Base-by-base conservation (phyloP, 2,888 invertebrate genomes). In the Drosophila emarginata region DNA sequence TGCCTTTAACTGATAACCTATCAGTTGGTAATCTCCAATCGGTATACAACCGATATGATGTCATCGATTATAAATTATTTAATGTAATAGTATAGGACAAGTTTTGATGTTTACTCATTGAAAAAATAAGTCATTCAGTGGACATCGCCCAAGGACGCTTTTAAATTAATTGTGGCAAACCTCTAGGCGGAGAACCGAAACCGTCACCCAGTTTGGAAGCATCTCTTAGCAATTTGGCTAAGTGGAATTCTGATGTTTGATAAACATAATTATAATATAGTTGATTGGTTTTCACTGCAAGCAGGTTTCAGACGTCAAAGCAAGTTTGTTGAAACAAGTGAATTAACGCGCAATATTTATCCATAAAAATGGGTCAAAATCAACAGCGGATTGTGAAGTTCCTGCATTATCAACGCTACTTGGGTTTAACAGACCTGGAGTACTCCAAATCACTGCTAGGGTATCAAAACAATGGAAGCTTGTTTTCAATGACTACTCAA, bases 401-500 rank as follows among this genome's bases (percentile, higher is more conserved):
- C 23, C 14, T 83, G 32, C 65, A 67, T 7, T 66, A 70, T 50
- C 83, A 80, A 58, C 80, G 80, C n/a, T 77, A 67, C 4, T 56
- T 86, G 65, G 74, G 84, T 0, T n/a, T 83, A 0, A 64, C 53
- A 1, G 62, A 78, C 51, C 5, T 87, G 56, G 57, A 57, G 40
- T 72, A 71, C 5, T 71, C 56, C 6, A 37, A 15, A 0, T 0
- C 6, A 0, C 23, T 32, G 2, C 2, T 50, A 2, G 15, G 50
- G 1, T 77, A 77, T 51, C 14, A 60, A 6, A 50, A 83, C 0
- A 26, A 53, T 5, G 26, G 52, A 0, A 66, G 28, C 6, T 77
- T 65, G 64, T 0, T 11, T 2, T 71, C 70, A 0, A 18, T 14
- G 39, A 2, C 37, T 3, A 2, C 40, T 1, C 37, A 67, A 2